Evolutionary conservation across 2,797 vertebrate species (phyloP).

Genomic region (Characodon lateralis): DNA sequence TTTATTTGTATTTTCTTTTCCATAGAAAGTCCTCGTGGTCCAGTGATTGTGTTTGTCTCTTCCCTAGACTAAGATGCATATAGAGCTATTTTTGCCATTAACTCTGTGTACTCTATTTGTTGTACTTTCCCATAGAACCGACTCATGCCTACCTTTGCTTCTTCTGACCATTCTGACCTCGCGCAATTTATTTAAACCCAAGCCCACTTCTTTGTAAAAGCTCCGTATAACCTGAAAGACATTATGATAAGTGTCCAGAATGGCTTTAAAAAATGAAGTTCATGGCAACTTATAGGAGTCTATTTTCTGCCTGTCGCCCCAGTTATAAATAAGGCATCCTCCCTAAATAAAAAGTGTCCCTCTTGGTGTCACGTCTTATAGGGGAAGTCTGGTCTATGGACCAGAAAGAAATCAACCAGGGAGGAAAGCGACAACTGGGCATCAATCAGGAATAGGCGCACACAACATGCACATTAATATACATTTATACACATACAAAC

Average conservation of each 20-base stretch:
- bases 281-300: conserved; percentile 38
- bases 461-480: conserved; percentile 11
- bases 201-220: conserved; percentile 37
- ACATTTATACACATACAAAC: conserved; percentile 7
- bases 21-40: not conserved
- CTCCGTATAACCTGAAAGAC: conserved; percentile 44
- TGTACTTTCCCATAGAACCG: not conserved
- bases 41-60: not conserved
- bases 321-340: conserved; percentile 71
- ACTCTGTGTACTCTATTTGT: not conserved
- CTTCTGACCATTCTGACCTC: conserved; percentile 44
- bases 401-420: conserved; percentile 28
- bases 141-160: conserved; percentile 18
- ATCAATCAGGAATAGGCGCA: conserved; percentile 27
- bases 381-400: conserved; percentile 46
- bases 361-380: conserved; percentile 63
- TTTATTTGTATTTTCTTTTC: not conserved
- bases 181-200: conserved; percentile 34
- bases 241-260: conserved; percentile 59
- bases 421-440: conserved; percentile 34
- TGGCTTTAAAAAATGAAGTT: conserved; percentile 41
- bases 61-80: not conserved
- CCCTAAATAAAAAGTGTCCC: conserved; percentile 61
- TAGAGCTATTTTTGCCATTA: not conserved
- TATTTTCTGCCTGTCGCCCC: conserved; percentile 49